phyloP scores from a whole-genome alignment of 2,113 vertebrate genomes.

The Sylvietta virens region DNA sequence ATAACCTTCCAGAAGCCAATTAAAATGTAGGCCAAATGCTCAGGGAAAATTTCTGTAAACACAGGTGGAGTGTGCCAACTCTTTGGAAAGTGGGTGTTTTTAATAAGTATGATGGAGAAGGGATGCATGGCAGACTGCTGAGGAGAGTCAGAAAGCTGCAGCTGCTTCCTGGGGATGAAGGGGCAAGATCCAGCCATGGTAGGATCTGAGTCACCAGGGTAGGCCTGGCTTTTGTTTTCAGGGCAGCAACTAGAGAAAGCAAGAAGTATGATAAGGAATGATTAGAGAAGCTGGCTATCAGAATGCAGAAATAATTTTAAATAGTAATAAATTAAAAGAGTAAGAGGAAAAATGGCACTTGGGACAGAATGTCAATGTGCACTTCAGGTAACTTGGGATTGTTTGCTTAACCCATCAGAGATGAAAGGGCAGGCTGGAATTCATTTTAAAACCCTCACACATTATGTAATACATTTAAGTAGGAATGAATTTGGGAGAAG shows the following conservation, averaged over 20 bases:
- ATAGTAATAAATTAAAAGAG: not conserved
- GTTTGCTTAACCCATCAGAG: not conserved
- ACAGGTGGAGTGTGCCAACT: not conserved
- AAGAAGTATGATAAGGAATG: not conserved
- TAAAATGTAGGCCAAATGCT: conserved; percentile 47
- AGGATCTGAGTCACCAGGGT: not conserved
- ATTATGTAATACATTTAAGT: not conserved
- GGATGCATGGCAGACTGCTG: not conserved
- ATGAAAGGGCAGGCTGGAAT: not conserved
- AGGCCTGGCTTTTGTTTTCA: not conserved
- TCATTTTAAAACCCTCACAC: accelerated
- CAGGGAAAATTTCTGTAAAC: conserved; percentile 37
- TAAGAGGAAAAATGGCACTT: not conserved
- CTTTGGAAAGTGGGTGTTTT: not conserved
- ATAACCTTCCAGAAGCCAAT: conserved; percentile 6
- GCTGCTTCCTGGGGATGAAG: not conserved
- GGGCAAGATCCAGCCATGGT: not conserved
- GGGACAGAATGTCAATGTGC: not conserved
- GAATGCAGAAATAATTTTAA: not conserved
- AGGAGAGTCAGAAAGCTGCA: not conserved
- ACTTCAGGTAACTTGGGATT: not conserved
- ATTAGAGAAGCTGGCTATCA: not conserved
- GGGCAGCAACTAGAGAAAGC: not conserved
- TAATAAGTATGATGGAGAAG: not conserved
- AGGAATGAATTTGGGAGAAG: not conserved